Evolutionary conservation across 2,113 vertebrate species (phyloP), one percentile per base, ranked within the genome.

Genomic region (Myiagra hebetior): DNA sequence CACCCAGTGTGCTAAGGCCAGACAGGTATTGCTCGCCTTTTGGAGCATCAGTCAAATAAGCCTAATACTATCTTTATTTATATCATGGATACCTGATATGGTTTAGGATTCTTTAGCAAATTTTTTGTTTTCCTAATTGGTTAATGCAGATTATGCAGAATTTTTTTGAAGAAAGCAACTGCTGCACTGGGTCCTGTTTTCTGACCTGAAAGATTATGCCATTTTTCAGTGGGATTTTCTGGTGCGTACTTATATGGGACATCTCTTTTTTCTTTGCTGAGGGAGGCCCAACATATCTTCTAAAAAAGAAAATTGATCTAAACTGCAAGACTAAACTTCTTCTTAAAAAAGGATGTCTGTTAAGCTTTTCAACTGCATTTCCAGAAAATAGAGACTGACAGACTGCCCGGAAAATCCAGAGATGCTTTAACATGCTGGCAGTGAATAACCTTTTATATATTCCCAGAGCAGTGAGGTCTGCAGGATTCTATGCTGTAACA

Each of bases 281-380:
- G 31, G 35, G n/a, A 84, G 19, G 33, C 22, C 56, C 22, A 69
- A 4, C 0, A 0, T 56, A 26, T 42, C 64, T 87, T 84, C 18
- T 41, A 10, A 90, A 87, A 87, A 55, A 74, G 47, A 50, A 93
- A 84, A 81, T 30, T 44, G 21, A 67, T 68, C 42, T 70, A 52
- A 93, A 69, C 42, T 68, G 15, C 44, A 39, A 87, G 49, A 75
- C 26, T 10, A 86, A 59, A 88, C 27, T 84, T 63, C 15, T 70
- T 85, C 81, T 85, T 67, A 44, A 92, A 83, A 47, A 77, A 70
- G 37, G 63, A 27, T 13, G 19, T 53, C 62, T 76, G 62, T 74
- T 94, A 78, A 86, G 76, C 28, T 86, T 85, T 74, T 81, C 79
- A 89, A 28, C 62, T 81, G 52, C 37, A 15, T 80, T 96, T 95